phyloP scores from a whole-genome alignment of 2,797 vertebrate genomes.

The Thripadectes ignobilis region DNA sequence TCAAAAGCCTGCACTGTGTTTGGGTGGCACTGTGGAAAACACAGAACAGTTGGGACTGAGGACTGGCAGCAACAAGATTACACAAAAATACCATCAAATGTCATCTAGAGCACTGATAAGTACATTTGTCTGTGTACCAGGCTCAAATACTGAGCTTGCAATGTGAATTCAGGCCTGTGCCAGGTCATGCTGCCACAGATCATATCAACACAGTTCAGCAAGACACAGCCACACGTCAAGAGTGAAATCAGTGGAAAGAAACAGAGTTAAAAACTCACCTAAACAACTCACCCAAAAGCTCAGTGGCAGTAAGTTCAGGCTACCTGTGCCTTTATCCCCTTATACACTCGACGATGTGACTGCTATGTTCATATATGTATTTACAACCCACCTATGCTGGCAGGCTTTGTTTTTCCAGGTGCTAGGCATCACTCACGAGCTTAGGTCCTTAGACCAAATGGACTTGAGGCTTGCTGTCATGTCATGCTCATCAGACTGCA shows the following conservation, averaged over 20 bases:
- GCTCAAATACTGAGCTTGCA: not conserved
- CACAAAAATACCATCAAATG: not conserved
- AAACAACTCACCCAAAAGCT: not conserved
- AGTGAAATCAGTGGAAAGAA: not conserved
- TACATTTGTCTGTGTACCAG: not conserved
- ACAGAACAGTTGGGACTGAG: not conserved
- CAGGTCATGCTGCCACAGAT: not conserved
- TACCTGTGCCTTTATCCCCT: not conserved
- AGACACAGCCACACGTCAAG: fast-evolving
- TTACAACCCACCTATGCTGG: not conserved
- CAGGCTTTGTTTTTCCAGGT: not conserved
- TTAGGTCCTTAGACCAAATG: not conserved
- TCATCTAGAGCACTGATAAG: not conserved
- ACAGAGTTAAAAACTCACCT: not conserved
- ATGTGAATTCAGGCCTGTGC: not conserved
- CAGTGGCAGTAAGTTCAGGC: not conserved
- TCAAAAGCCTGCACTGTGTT: not conserved
- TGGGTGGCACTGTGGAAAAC: not conserved
- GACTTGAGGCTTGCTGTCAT: not conserved
- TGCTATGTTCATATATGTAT: not conserved
- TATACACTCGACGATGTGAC: not conserved
- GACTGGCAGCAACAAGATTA: not conserved
- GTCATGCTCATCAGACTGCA: not conserved
- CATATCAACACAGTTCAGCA: not conserved
- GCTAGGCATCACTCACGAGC: not conserved